Percentiles rank a stretch among this genome's conserved stretches.
phyloP scores from a whole-genome alignment of 2,797 vertebrate genomes.

The Molossus alvarezi region DNA sequence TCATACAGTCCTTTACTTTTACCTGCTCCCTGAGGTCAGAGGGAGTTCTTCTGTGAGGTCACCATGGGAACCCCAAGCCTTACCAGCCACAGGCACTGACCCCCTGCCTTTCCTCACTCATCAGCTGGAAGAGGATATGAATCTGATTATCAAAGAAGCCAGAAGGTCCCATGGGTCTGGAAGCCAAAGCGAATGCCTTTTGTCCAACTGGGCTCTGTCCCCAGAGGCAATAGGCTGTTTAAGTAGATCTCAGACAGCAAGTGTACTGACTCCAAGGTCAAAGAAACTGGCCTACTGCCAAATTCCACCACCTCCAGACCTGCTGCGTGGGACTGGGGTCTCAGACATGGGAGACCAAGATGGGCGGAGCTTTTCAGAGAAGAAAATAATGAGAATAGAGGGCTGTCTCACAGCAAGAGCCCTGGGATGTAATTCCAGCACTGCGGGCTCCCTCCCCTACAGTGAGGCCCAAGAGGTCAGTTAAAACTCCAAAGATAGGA shows the following conservation, averaged over 20 bases:
- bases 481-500: conserved; percentile 50
- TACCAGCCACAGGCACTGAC: background rate
- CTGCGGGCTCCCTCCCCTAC: background rate
- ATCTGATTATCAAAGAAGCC: background rate
- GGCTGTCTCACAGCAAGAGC: background rate
- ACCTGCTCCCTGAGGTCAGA: background rate
- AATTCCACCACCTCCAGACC: background rate
- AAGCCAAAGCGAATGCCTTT: conserved; percentile 18
- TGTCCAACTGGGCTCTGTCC: background rate
- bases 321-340: background rate
- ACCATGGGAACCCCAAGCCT: background rate
- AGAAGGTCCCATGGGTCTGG: background rate
- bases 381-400: background rate
- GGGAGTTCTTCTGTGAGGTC: background rate
- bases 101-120: background rate
- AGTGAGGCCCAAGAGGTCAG: background rate
- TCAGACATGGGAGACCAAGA: background rate
- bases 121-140: background rate
- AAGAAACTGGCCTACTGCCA: background rate
- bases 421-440: background rate
- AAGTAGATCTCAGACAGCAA: conserved; percentile 33
- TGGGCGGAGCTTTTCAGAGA: background rate
- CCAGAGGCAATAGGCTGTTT: conserved; percentile 11
- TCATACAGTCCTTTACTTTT: background rate
- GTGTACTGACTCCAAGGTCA: background rate